These are phyloP conservation scores for Sebastes trivittatus DNA, from an alignment of 2,797 vertebrate species.

Conservation along the genomic window DNA sequence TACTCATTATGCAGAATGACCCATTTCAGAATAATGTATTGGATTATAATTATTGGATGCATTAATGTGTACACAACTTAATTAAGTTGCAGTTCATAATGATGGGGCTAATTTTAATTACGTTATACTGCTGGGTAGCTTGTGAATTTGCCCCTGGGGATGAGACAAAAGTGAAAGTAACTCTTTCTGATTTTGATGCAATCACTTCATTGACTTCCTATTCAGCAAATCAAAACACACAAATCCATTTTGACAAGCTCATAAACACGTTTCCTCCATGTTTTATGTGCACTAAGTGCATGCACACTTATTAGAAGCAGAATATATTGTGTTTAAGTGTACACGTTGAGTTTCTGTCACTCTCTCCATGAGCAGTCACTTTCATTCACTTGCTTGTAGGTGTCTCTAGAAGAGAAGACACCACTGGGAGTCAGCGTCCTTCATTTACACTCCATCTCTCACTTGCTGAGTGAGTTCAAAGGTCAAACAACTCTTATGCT, in stretches of 20 bases:
- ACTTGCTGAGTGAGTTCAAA: constrained; percentile 41
- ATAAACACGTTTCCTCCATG: not conserved
- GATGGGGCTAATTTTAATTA: not conserved
- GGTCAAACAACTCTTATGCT: constrained; percentile 60
- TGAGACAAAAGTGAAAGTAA: not conserved
- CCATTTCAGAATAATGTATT: not conserved
- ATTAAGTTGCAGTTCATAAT: not conserved
- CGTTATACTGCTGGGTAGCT: not conserved
- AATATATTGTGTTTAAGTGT: not conserved
- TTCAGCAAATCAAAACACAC: not conserved
- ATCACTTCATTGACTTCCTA: not conserved
- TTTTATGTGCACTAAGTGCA: not conserved
- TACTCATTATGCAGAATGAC: not conserved
- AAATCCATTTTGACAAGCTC: not conserved
- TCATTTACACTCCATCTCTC: constrained; percentile 39
- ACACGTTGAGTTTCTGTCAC: not conserved
- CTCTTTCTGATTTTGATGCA: not conserved
- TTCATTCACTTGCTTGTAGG: not conserved
- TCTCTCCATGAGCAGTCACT: not conserved
- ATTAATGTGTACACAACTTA: not conserved
- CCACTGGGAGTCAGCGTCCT: constrained; percentile 5
- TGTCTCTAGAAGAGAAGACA: constrained; percentile 20
- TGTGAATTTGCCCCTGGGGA: no score
- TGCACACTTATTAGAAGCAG: not conserved
- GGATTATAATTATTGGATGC: not conserved